Evolutionary conservation across 2,888 invertebrate species (phyloP).

Genomic region (Nymphalis c-album): DNA sequence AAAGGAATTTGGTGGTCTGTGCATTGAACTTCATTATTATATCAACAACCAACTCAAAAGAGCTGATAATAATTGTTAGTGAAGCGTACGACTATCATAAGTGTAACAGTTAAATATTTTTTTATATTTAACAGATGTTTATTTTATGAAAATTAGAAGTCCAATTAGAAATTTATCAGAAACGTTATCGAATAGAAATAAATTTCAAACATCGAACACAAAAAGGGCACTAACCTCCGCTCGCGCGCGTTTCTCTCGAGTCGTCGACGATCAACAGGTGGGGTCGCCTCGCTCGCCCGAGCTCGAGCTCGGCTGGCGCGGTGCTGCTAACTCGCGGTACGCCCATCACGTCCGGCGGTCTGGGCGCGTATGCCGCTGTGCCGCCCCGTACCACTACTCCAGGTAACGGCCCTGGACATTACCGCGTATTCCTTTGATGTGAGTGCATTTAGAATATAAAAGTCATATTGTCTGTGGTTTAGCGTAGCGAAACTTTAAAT

Average conservation of each 20-base stretch:
- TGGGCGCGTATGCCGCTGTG: slow-evolving; percentile 70
- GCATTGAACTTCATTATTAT: slow-evolving; percentile 3
- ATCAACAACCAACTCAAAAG: neutral
- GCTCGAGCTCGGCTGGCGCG: slow-evolving; percentile 63
- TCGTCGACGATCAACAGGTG: slow-evolving; percentile 80
- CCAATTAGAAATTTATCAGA: no score
- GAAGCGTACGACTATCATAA: no score
- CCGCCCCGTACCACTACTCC: slow-evolving; percentile 29
- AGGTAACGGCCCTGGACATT: slow-evolving; percentile 33
- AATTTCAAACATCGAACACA: slow-evolving; percentile 26
- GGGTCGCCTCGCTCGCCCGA: slow-evolving; percentile 63
- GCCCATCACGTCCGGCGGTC: slow-evolving; percentile 77
- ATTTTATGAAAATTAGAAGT: no score
- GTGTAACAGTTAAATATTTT: no score
- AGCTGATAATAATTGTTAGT: neutral
- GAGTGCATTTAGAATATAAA: slow-evolving; percentile 10
- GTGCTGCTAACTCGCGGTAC: slow-evolving; percentile 63
- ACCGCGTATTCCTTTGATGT: slow-evolving; percentile 18
- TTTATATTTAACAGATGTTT: no score
- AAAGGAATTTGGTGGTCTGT: neutral
- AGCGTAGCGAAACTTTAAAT: neutral
- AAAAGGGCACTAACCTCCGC: slow-evolving; percentile 63
- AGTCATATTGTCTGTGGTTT: slow-evolving; percentile 6
- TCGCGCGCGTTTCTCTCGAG: slow-evolving; percentile 65
- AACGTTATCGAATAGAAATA: neutral